Conservation (phyloP, 2,797 vertebrate species). For the Helarctos malayanus region DNA sequence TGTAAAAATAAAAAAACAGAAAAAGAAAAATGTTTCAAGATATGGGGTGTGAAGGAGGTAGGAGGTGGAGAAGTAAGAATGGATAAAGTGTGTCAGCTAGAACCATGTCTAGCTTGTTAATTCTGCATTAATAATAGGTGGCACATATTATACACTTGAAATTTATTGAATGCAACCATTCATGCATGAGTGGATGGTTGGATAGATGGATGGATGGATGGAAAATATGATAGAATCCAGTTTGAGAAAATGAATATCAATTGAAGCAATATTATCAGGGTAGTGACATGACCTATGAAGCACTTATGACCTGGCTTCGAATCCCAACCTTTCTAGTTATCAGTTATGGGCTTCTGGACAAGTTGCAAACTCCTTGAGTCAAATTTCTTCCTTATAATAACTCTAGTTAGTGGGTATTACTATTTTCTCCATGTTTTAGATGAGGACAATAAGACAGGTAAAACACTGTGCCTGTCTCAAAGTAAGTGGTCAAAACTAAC, state of each 20-base stretch:
- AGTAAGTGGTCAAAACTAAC: neutral
- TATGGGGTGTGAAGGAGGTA: neutral
- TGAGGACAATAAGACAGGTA: neutral
- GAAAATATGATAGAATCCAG: neutral
- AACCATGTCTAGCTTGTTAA: neutral
- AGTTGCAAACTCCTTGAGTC: neutral
- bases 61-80: neutral
- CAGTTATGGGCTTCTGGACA: neutral
- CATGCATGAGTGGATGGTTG: no score
- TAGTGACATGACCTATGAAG: neutral
- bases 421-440: neutral
- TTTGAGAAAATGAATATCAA: neutral
- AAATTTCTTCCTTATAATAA: neutral
- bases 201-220: neutral
- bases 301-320: neutral
- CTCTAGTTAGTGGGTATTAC: accelerated
- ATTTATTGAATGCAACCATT: neutral
- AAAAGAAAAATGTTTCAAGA: neutral
- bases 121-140: neutral
- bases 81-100: neutral
- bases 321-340: neutral
- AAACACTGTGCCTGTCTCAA: neutral
- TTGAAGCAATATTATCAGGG: neutral
- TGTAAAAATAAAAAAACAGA: neutral
- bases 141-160: neutral